Base-by-base conservation (phyloP, 1,140 invertebrate genomes). In the Meteorus sp. region DNA sequence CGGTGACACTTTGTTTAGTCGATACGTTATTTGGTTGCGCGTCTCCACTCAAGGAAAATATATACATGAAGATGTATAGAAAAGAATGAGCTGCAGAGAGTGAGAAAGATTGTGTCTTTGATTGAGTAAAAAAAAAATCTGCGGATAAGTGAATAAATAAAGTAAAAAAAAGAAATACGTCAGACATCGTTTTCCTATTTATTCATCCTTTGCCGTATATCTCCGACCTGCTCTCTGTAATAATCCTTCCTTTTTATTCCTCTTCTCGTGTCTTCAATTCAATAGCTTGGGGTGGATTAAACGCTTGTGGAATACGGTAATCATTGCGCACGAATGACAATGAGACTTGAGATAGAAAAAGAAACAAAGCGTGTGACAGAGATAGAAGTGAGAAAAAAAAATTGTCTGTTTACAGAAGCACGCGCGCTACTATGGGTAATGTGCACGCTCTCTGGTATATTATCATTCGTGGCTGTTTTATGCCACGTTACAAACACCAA, bases 1-100 rank as follows among this genome's bases (percentile, higher is more conserved):
- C 71, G 65, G 69, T 72, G 74, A 69, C 73, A 74, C 73, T 65
- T 70, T 71, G 73, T 78, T 76, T 75, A 70, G 68, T 71, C 67
- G 72, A 76, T 74, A 57, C 41, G 29, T 43, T 54, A 41, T 62
- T 51, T 33, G 47, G 25, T 13, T n/a, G 35, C 15, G 3, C 3
- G 17, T 37, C 33, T 52, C 31, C 11, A 15, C n/a, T n/a, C n/a
- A n/a, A n/a, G n/a, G n/a, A n/a, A n/a, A n/a, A n/a, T n/a, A n/a
- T n/a, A n/a, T n/a, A n/a, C n/a, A n/a, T n/a, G n/a, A n/a, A n/a
- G n/a, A n/a, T n/a, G n/a, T n/a, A n/a, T n/a, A n/a, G n/a, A n/a
- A n/a, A n/a, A n/a, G n/a, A n/a, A 7, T 51, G 8, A 33, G 17
- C 15, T 7, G 15, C 15, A 52, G 4, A 27, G 9, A 33, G 19